Percentiles rank a stretch among this genome's conserved stretches.
These are phyloP conservation scores for Cavia porcellus DNA, from an alignment of 2,113 vertebrate species.

Conservation along the genomic window DNA sequence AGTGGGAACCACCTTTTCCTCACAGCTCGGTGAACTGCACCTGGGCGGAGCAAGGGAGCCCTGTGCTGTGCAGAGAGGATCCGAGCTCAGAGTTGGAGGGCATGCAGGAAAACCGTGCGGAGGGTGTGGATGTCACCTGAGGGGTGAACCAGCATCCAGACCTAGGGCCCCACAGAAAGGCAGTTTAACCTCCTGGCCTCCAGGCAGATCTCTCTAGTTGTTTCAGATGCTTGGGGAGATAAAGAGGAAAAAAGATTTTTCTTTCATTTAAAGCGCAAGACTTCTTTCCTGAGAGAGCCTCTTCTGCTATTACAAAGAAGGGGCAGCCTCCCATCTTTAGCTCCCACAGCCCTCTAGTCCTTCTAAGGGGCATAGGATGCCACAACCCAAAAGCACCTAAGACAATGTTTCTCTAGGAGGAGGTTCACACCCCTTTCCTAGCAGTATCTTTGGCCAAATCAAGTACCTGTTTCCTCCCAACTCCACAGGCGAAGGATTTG, in stretches of 20 bases:
- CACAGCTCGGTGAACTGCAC: slow-evolving; percentile 53
- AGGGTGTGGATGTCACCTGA: background rate
- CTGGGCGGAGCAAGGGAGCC: slow-evolving; percentile 67
- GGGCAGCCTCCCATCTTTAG: background rate
- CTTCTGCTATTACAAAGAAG: background rate
- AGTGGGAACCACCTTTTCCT: background rate
- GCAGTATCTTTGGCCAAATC: background rate
- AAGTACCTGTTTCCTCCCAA: background rate
- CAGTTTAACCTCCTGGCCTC: background rate
- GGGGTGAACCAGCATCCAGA: background rate
- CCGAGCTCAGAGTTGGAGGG: background rate
- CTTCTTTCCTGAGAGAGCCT: background rate
- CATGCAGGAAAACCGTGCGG: background rate
- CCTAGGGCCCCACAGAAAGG: background rate
- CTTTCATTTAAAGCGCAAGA: background rate
- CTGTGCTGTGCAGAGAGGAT: background rate
- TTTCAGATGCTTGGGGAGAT: background rate
- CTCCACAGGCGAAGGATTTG: background rate
- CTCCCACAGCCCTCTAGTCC: background rate
- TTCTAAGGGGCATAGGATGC: background rate
- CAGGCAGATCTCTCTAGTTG: background rate
- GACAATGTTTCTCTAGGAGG: background rate
- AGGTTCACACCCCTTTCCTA: slow-evolving; percentile 12
- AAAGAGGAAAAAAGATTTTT: background rate
- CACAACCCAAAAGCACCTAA: background rate